A percentile compares a stretch with the other conserved stretches of the same genome.
These are phyloP conservation scores for Phlogophora meticulosa DNA, from an alignment of 2,888 invertebrate species.

Conservation along the genomic window DNA sequence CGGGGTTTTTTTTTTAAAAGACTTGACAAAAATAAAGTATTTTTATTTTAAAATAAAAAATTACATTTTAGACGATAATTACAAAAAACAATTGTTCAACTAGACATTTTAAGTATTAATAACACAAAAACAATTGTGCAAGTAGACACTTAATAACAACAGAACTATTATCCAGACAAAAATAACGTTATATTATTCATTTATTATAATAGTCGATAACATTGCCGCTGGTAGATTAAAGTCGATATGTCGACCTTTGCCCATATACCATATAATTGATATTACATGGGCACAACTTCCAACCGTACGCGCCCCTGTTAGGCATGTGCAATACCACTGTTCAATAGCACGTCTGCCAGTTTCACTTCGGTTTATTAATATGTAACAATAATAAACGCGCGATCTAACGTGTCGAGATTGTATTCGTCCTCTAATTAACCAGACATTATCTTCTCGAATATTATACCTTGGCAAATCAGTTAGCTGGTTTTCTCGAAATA, in stretches of 20 bases:
- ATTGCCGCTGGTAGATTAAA: slow-evolving; percentile 6
- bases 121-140: background rate
- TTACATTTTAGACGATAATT: background rate
- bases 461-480: slow-evolving; percentile 1
- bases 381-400: slow-evolving; percentile 1
- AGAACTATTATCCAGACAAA: too few species aligned
- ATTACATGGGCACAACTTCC: slow-evolving; percentile 4
- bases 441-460: background rate
- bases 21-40: background rate
- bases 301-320: slow-evolving; percentile 1
- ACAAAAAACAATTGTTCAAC: background rate
- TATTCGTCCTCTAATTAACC: background rate
- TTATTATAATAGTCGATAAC: background rate
- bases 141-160: too few species aligned
- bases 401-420: slow-evolving; percentile 7
- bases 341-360: slow-evolving; percentile 3
- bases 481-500: slow-evolving; percentile 6
- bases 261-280: slow-evolving; percentile 5
- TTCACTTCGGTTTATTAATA: background rate
- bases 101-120: slow-evolving; percentile 1
- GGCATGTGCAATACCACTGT: background rate
- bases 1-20: too few species aligned
- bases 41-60: background rate
- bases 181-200: background rate
- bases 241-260: background rate